These are phyloP conservation scores for Ophraella communa DNA, from an alignment of 2,888 invertebrate genomes.

Conservation along the genomic window DNA sequence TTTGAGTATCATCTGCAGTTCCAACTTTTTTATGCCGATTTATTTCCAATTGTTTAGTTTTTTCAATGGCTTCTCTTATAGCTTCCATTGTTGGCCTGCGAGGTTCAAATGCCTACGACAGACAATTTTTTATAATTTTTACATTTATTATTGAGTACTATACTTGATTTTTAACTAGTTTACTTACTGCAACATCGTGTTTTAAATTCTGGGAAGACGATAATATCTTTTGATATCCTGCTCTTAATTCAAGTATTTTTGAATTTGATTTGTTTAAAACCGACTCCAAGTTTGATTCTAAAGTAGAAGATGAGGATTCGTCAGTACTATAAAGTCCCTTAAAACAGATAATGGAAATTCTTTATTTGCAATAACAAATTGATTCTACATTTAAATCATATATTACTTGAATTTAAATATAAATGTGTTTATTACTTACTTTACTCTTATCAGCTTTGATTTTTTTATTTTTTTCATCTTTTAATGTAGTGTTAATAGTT, in stretches of 20 bases:
- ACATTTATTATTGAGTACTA: too few species aligned
- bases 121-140: too few species aligned
- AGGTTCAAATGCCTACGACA: conserved; percentile 28
- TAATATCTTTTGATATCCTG: neutral
- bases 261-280: neutral
- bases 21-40: conserved; percentile 23
- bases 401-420: too few species aligned
- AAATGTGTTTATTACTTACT: too few species aligned
- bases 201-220: neutral
- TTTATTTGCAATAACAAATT: too few species aligned
- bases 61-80: conserved; percentile 27
- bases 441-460: too few species aligned
- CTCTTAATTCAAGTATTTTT: conserved; percentile 1
- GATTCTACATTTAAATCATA: too few species aligned
- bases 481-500: too few species aligned
- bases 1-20: conserved; percentile 12
- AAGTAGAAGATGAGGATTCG: neutral
- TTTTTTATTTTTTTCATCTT: too few species aligned
- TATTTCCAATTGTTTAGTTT: conserved; percentile 14
- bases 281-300: neutral
- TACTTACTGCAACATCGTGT: neutral
- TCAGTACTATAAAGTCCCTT: neutral
- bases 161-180: too few species aligned
- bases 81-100: conserved; percentile 28
- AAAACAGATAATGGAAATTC: too few species aligned